A percentile compares a stretch with the other conserved stretches of the same genome.
Evolutionary conservation across 2,113 vertebrate genomes (phyloP).

Genomic region (Centropristis striata): DNA sequence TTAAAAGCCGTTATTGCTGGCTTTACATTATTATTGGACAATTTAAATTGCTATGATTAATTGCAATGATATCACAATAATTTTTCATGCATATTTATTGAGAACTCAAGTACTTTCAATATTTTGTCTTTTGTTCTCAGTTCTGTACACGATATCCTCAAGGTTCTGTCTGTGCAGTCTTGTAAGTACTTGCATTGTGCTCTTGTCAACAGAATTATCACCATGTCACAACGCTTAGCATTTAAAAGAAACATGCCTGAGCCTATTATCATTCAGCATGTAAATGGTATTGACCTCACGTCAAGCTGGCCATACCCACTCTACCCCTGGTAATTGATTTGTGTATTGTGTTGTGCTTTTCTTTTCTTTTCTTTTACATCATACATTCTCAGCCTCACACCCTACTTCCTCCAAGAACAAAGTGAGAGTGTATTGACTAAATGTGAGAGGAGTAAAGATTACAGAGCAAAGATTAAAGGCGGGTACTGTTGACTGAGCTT

Average conservation of each 20-base stretch:
- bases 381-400: conserved; percentile 60
- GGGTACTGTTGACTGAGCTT: conserved; percentile 75
- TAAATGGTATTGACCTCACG: conserved; percentile 57
- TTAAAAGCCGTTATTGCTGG: conserved; percentile 9
- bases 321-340: conserved; percentile 53
- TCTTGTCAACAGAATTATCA: conserved; percentile 52
- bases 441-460: conserved; percentile 78
- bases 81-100: background rate
- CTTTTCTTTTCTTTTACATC: conserved; percentile 64
- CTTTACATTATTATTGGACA: background rate
- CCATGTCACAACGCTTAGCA: conserved; percentile 37
- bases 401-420: conserved; percentile 74
- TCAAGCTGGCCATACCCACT: conserved; percentile 47
- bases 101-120: background rate
- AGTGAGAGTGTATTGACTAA: conserved; percentile 79
- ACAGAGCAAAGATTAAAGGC: conserved; percentile 82
- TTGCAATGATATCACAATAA: background rate
- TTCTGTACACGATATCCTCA: conserved; percentile 5
- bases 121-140: conserved; percentile 8
- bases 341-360: conserved; percentile 60
- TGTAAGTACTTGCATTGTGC: conserved; percentile 23
- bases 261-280: conserved; percentile 59
- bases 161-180: conserved; percentile 11
- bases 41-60: background rate
- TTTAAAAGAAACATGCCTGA: conserved; percentile 56